Base-by-base conservation (phyloP, 2,888 invertebrate species). In the Panopea generosa region DNA sequence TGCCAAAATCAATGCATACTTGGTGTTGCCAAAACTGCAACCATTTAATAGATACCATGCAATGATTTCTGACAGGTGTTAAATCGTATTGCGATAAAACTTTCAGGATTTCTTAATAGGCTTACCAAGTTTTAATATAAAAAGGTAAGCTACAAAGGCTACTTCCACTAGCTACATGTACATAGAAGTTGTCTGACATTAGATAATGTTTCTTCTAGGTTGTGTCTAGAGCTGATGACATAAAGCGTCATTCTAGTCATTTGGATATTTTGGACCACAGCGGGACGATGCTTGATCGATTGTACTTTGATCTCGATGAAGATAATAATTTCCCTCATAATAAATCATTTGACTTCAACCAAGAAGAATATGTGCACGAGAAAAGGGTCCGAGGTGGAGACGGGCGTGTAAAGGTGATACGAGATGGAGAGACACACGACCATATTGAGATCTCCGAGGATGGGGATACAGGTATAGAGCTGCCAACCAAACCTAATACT, bases 241-340 rank as follows among this genome's bases (percentile, higher is more conserved):
- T 80, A 20, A 38, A 33, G 11, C 59, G 80, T 14, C 60, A 76
- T 50, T 80, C 80, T 24, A 80, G 80, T 49, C 65, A 66, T 53
- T 29, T 80, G 24, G 80, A 80, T 45, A 76, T 80, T 4, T 62
- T 80, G 6, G 76, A 76, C 47, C 70, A 76, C 43, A 61, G 61
- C 9, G 80, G 80, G 0, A 27, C 65, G 6, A 56, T 70, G 66
- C 38, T 80, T 7, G 70, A 80, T 7, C 40, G 73, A n/a, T 24
- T 73, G 26, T 80, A 59, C 53, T 80, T 76, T 72, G 76, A 80
- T 49, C 56, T 55, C 3, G 56, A 73, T 16, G 63, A 57, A 1
- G 63, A 68, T 11, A 50, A 57, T n/a, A 45, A 20, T 18, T 49
- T 80, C 7, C 80, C 80, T 0, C 43, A 62, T 14, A 80, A 80